phyloP scores from a whole-genome alignment of 2,797 vertebrate genomes.

The Nyctibius grandis region DNA sequence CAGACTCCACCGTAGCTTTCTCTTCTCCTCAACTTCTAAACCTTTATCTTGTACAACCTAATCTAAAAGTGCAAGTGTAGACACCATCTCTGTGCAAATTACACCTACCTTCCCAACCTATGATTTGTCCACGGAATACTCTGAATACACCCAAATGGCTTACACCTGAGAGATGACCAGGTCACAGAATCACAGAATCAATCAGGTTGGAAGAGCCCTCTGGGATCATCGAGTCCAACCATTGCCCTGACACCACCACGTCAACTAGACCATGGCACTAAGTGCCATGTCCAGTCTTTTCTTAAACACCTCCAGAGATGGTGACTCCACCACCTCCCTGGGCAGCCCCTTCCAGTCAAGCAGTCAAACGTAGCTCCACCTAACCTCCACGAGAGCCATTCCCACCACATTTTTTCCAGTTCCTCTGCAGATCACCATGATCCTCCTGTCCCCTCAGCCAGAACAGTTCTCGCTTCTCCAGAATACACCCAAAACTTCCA shows the following conservation, averaged over 20 bases:
- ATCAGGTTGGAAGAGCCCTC: too few relatives aligned
- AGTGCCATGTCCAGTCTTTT: too few relatives aligned
- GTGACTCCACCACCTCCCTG: too few relatives aligned
- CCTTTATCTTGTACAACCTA: background rate
- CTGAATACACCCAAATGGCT: background rate
- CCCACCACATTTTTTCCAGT: background rate
- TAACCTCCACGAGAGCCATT: background rate
- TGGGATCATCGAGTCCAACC: too few relatives aligned
- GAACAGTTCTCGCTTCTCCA: background rate
- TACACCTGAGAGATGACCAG: fast-evolving
- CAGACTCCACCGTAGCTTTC: fast-evolving
- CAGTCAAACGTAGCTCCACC: background rate
- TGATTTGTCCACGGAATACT: background rate
- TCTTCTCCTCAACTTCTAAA: background rate
- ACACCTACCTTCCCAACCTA: background rate
- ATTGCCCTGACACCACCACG: too few relatives aligned
- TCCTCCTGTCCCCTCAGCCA: background rate
- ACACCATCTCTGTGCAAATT: background rate
- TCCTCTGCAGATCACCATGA: background rate
- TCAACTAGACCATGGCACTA: too few relatives aligned
- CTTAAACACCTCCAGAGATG: too few relatives aligned
- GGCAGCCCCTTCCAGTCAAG: fast-evolving
- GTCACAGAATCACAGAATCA: too few relatives aligned
- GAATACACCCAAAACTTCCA: background rate
- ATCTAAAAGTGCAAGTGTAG: background rate